phyloP scores from a whole-genome alignment of 1,140 invertebrate genomes.

The Coenobita brevimanus region DNA sequence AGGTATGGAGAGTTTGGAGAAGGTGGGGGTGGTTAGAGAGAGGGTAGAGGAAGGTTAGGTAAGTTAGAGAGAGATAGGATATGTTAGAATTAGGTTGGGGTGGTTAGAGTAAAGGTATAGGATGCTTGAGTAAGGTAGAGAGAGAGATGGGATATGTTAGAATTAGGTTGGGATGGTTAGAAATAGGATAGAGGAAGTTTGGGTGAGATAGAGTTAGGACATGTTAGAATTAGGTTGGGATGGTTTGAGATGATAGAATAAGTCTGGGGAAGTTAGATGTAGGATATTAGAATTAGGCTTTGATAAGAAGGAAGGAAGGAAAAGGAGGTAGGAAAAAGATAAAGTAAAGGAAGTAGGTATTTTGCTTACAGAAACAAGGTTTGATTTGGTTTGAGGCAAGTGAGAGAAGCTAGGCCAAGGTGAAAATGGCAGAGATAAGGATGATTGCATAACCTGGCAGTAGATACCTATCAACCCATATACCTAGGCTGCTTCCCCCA shows the following conservation, averaged over 20 bases:
- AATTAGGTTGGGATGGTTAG: neutral
- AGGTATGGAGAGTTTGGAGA: conserved; percentile 36
- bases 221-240: neutral
- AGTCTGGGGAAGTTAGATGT: neutral
- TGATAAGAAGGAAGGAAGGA: neutral
- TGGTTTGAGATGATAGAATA: neutral
- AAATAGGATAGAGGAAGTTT: neutral
- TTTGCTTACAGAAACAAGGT: no score
- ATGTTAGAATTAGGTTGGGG: no score
- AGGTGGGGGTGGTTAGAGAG: no score
- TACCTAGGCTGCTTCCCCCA: no score
- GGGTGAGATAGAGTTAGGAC: neutral
- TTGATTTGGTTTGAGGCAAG: no score
- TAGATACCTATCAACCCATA: no score
- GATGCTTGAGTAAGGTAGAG: neutral
- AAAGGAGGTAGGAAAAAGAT: neutral
- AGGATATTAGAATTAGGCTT: neutral
- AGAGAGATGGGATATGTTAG: neutral
- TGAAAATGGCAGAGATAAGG: no score
- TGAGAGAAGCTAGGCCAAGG: no score
- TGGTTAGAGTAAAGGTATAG: neutral
- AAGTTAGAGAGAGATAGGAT: neutral
- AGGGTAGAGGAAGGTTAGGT: neutral
- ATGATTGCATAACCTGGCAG: no score
- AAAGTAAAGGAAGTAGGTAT: no score